Conservation (phyloP, 2,888 invertebrate genomes). For the Augiades crinisus region DNA sequence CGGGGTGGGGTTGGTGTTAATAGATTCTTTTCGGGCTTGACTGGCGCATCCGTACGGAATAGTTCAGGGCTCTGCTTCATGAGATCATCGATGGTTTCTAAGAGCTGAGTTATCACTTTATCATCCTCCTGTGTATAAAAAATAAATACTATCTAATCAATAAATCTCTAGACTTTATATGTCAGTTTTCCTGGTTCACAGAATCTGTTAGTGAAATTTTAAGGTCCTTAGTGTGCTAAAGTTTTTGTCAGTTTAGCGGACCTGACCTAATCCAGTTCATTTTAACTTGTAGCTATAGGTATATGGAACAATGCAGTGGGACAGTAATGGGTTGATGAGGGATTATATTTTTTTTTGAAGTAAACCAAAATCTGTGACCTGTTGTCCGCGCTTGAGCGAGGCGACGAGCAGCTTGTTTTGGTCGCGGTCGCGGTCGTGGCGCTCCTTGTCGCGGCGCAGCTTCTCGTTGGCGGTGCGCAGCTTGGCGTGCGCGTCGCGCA, state of each 20-base stretch:
- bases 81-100: conserved; percentile 90
- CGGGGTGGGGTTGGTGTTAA: conserved; percentile 87
- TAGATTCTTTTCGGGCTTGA: conserved; percentile 66
- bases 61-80: conserved; percentile 89
- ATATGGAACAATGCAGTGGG: no score
- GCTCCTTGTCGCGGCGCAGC: conserved; percentile 91
- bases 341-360: no score
- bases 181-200: no score
- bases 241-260: no score
- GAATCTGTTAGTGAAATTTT: no score
- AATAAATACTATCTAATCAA: no score
- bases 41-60: conserved; percentile 54
- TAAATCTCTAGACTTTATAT: no score
- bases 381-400: conserved; percentile 74
- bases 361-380: conserved; percentile 52
- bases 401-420: conserved; percentile 73
- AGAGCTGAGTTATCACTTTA: conserved; percentile 85
- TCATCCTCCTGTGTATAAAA: conserved; percentile 84
- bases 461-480: conserved; percentile 95
- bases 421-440: conserved; percentile 91
- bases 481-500: conserved; percentile 95
- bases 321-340: no score
- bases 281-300: no score
- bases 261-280: no score
- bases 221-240: no score